These are phyloP conservation scores for Drosophila eohydei DNA, from an alignment of 2,888 invertebrate species.

Conservation along the genomic window DNA sequence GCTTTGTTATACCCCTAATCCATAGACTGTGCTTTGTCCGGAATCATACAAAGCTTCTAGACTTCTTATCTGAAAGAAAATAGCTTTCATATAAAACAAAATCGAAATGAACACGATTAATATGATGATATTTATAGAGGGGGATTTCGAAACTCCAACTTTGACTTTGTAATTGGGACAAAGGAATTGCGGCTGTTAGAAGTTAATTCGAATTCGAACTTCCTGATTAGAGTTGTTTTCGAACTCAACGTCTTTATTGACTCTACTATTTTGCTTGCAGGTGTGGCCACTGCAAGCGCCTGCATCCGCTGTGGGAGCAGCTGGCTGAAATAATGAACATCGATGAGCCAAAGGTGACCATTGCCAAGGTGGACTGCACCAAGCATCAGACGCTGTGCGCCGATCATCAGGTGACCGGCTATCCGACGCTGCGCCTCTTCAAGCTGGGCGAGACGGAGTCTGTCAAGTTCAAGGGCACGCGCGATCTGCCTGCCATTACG, in stretches of 20 bases:
- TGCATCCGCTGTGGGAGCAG: conserved; percentile 94
- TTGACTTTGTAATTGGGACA: not conserved
- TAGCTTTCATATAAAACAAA: not conserved
- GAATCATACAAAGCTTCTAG: not conserved
- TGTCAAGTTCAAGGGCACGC: conserved; percentile 91
- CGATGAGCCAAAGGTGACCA: conserved; percentile 88
- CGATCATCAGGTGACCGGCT: conserved; percentile 91
- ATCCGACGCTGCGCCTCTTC: conserved; percentile 94
- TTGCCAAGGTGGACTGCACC: conserved; percentile 95
- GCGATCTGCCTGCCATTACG: conserved; percentile 91
- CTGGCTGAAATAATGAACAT: conserved; percentile 89
- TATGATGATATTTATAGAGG: not conserved
- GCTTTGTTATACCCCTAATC: not conserved
- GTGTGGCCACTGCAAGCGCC: conserved; percentile 94
- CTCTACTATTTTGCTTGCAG: conserved; percentile 84
- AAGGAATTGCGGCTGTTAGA: not conserved
- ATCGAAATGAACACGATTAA: not conserved
- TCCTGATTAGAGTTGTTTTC: not conserved
- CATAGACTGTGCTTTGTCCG: conserved; percentile 3
- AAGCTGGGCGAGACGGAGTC: conserved; percentile 89
- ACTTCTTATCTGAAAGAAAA: not conserved
- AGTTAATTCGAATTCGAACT: too few relatives aligned
- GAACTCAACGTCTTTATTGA: not conserved
- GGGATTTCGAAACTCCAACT: not conserved
- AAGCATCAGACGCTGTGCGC: conserved; percentile 90